Base-by-base conservation (phyloP, 92 coral and sea anemone genomes). In the Epizoanthus ramosus region DNA sequence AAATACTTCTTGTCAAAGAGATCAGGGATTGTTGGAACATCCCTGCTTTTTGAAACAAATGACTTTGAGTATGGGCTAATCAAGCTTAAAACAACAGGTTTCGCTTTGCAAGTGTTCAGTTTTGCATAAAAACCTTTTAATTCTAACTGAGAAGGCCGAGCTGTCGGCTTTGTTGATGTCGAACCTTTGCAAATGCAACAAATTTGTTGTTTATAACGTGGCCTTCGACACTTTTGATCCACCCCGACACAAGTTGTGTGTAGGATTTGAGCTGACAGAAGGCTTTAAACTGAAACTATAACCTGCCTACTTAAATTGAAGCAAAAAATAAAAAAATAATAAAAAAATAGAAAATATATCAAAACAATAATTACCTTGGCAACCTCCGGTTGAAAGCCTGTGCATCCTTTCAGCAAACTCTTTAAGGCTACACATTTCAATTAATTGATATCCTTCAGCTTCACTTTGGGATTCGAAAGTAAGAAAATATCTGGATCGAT, bases 31-130 rank as follows among this genome's bases (percentile, higher is more conserved):
- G 91, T 89, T 53, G 86, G 69, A 68, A 89, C 60, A 68, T 71
- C 59, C 64, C 91, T 68, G 63, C 91, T 92, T 69, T 84, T 89
- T 19, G 85, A 45, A 79, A 86, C 83, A 89, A 89, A 89, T 47
- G 79, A 8, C 54, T 86, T 84, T 24, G 95, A 71, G 83, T 74
- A 92, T 21, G 95, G 92, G 28, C 81, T 67, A 35, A 85, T 72
- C 81, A 91, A 85, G 73, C 86, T 80, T 19, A 91, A 61, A 67
- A 83, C 54, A 56, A 83, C 89, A 67, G 88, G 81, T 83, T 88
- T 91, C 16, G 57, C 85, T 60, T 85, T 84, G 80, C 94, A 79
- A 41, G 71, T 68, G 81, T 88, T 90, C 56, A 84, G 75, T 75
- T 88, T 37, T 15, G 74, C 37, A 41, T 84, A 79, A 71, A 88